Evolutionary conservation across 2,797 vertebrate genomes (phyloP), one percentile per base, ranked within the genome.

Genomic region (Coregonus sp.): DNA sequence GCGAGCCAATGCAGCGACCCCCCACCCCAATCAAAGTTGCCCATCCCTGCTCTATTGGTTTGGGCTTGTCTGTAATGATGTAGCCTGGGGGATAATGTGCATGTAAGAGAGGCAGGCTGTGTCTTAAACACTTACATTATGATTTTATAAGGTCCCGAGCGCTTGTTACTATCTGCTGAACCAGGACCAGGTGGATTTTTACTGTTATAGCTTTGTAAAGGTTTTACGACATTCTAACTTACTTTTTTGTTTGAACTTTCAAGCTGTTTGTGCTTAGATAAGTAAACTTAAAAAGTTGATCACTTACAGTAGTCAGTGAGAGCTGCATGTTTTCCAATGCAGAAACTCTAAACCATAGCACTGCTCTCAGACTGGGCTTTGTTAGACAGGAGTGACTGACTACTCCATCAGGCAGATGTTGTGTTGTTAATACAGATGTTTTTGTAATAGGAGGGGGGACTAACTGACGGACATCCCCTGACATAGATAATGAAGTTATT

Each of bases 41-140:
- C 31, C 40, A 47, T 47, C 40, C 9, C 11, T 12, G 9, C 7
- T 81, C 78, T 83, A 74, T 84, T 14, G 77, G 90, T 90, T n/a
- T 29, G 72, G 89, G 86, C 89, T 88, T 91, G 89, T 86, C 89
- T 82, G 35, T 85, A 77, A 85, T 89, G 89, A 78, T 3, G 80
- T 85, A 78, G 85, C 86, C 89, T 85, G 78, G 70, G 79, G 87
- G 89, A 16, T 77, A 83, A 70, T 83, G 72, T 63, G 15, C 61
- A n/a, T 80, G 52, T 54, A 65, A 80, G 56, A 18, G 78, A 78
- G 86, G 85, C 82, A 20, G 79, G 84, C 31, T 40, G 3, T 75
- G 70, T 80, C 65, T 40, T 25, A 67, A 75, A 79, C 76, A 70
- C 71, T 68, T 54, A 72, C 5, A 51, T 40, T n/a, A 67, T 16